Percentiles rank a stretch among this genome's conserved stretches.
These are phyloP conservation scores for Platypus cylindrus DNA, from an alignment of 2,888 invertebrate species.

Conservation along the genomic window DNA sequence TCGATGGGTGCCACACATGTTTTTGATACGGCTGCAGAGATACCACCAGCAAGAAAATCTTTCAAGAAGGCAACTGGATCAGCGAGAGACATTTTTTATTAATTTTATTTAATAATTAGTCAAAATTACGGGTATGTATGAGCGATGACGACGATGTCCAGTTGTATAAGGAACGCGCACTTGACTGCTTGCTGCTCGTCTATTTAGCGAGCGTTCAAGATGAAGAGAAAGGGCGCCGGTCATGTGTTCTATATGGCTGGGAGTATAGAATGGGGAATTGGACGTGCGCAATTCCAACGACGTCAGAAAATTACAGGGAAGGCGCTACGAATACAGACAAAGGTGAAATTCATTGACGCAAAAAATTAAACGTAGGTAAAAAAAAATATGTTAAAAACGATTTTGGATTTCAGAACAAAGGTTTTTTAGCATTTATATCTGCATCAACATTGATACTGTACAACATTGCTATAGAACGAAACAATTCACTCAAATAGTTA, in stretches of 20 bases:
- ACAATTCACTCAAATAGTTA: no score
- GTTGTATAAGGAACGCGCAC: slow-evolving; percentile 40
- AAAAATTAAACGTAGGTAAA: no score
- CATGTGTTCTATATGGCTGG: slow-evolving; percentile 12
- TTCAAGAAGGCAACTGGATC: slow-evolving; percentile 80
- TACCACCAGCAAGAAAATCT: slow-evolving; percentile 85
- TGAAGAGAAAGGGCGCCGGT: slow-evolving; percentile 14
- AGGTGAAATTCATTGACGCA: no score
- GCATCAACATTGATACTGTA: no score
- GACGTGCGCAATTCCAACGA: slow-evolving; percentile 11
- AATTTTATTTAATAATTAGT: slow-evolving; percentile 9
- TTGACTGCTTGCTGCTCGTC: no score
- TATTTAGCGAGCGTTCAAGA: slow-evolving; percentile 28
- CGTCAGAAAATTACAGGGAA: slow-evolving; percentile 8
- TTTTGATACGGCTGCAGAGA: slow-evolving; percentile 88
- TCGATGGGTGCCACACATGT: slow-evolving; percentile 93
- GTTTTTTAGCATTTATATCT: no score
- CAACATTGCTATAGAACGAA: no score
- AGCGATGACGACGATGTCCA: slow-evolving; percentile 15
- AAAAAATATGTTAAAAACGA: no score
- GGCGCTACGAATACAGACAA: slow-evolving; percentile 1
- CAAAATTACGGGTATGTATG: slow-evolving; percentile 14
- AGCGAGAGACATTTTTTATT: slow-evolving; percentile 30
- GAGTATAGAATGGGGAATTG: slow-evolving; percentile 14
- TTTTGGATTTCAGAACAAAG: no score